Evolutionary conservation across 2,888 invertebrate species (phyloP).

Genomic region (Eilema depressum): DNA sequence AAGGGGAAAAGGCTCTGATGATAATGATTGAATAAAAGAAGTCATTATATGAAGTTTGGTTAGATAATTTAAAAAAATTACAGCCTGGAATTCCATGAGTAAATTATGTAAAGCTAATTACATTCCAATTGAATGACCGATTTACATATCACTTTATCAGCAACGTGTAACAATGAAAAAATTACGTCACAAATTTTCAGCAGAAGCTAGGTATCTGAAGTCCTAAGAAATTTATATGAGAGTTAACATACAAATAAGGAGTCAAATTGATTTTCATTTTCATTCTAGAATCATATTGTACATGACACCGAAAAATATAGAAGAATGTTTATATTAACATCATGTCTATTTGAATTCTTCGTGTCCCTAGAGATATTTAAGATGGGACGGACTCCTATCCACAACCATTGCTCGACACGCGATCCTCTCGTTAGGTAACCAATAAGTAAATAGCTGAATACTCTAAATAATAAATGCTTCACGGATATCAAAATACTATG

Average conservation of each 20-base stretch:
- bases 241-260: neutral
- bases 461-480: constrained; percentile 58
- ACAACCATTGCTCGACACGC: constrained; percentile 60
- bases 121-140: no score
- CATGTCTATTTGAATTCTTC: constrained; percentile 9
- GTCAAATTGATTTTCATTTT: no score
- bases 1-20: no score
- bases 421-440: constrained; percentile 64
- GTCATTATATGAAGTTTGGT: no score
- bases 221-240: neutral
- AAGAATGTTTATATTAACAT: neutral
- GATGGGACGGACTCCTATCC: constrained; percentile 49
- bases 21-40: no score
- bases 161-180: no score
- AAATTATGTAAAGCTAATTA: neutral
- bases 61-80: no score
- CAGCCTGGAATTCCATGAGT: neutral
- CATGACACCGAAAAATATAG: no score
- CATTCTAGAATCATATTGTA: neutral
- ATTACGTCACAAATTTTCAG: no score
- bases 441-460: constrained; percentile 52
- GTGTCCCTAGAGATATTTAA: constrained; percentile 48
- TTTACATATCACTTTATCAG: no score
- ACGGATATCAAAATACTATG: constrained; percentile 31
- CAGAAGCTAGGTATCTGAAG: no score